Evolutionary conservation across 2,888 invertebrate genomes (phyloP), one percentile per base, ranked within the genome.

Genomic region (Capitulum mitella): DNA sequence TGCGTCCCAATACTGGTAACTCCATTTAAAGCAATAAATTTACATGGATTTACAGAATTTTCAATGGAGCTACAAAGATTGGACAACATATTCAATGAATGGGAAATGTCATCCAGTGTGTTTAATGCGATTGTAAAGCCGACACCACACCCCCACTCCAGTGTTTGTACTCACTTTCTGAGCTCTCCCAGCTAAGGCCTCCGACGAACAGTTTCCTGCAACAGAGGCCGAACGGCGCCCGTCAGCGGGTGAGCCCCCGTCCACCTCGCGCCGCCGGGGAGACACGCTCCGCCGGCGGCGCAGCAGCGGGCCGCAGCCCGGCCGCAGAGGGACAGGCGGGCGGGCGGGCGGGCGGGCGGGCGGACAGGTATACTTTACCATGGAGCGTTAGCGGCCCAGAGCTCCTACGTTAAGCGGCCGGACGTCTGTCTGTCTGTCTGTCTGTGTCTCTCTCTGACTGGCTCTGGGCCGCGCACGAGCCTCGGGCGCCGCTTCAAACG

Each of bases 161-260:
- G n/a, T n/a, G n/a, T 6, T 2, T 54, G 32, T 34, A 81, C 81
- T 80, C 43, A 80, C 80, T 80, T 43, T 97, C 95, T 86, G 95
- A 93, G 77, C 97, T 97, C 89, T 97, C 97, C 97, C 97, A 97
- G 90, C 96, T 97, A 84, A 98, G 89, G 83, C 97, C 97, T 85
- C 98, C 98, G 88, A 98, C 96, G 91, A 98, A 98, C 84, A 98
- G 91, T 91, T 98, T 98, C 90, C 97, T 97, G 92, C 85, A 91
- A 82, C 79, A 76, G 78, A 80, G 64, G 58, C 34, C 10, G 6
- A 19, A 34, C 3, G 16, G 16, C 19, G 32, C 29, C 19, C 34
- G 64, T 64, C 64, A 64, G 34, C 32, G 19, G 19, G 3, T 3
- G 34, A n/a, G n/a, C 34, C 22, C 16, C 5, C 32, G 64, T 10